These are phyloP conservation scores for Stichopus horrens DNA, from an alignment of 53 echinoderm and acorn worm genomes.

Conservation along the genomic window DNA sequence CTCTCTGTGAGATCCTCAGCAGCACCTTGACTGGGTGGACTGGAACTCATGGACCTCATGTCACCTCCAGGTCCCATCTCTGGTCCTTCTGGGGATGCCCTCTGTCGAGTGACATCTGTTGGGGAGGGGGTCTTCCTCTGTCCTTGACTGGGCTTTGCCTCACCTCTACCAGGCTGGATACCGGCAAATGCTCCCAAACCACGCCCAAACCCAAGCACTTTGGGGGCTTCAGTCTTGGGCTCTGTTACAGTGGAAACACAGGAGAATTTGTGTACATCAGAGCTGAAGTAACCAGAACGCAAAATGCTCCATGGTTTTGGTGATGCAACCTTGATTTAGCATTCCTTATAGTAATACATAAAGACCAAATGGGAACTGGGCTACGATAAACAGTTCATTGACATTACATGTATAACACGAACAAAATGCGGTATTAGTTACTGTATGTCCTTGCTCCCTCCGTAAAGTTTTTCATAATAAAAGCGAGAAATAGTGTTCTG, in stretches of 20 bases:
- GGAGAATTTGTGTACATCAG: too few species aligned
- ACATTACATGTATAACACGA: too few species aligned
- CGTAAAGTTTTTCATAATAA: too few species aligned
- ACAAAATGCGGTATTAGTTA: too few species aligned
- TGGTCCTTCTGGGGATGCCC: neutral
- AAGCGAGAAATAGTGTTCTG: too few species aligned
- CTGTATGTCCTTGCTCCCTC: too few species aligned
- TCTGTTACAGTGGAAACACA: neutral
- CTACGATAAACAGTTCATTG: too few species aligned
- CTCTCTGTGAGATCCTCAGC: neutral
- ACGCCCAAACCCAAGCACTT: conserved; percentile 29
- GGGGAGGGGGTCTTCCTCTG: conserved; percentile 33
- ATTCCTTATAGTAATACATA: too few species aligned
- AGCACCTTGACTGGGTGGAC: neutral
- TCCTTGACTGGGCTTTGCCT: neutral
- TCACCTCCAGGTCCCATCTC: conserved; percentile 18
- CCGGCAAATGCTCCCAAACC: conserved; percentile 6
- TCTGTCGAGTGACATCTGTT: neutral
- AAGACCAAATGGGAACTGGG: too few species aligned
- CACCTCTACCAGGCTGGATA: conserved; percentile 14
- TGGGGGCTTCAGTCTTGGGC: neutral
- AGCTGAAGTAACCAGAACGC: too few species aligned
- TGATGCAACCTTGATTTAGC: too few species aligned
- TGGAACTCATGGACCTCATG: neutral
- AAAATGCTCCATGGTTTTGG: too few species aligned